Evolutionary conservation across 2,797 vertebrate genomes (phyloP).

Genomic region (Phoeniculus purpureus): DNA sequence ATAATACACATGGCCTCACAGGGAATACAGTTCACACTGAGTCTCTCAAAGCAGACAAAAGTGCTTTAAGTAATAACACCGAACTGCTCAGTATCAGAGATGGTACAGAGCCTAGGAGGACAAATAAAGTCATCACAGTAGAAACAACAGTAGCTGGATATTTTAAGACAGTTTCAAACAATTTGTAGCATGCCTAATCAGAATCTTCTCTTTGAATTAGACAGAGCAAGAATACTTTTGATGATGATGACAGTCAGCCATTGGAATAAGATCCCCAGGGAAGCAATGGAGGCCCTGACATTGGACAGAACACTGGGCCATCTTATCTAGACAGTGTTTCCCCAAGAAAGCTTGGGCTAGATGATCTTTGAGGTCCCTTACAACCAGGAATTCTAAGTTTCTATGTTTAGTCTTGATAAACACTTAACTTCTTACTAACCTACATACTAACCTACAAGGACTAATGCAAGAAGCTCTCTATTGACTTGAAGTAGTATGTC

Average conservation of each 20-base stretch:
- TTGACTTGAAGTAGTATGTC: neutral
- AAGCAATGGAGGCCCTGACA: neutral
- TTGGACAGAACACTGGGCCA: too few relatives aligned
- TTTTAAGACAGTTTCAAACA: neutral
- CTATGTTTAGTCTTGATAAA: neutral
- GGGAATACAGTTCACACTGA: neutral
- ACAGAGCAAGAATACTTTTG: neutral
- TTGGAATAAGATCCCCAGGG: too few relatives aligned
- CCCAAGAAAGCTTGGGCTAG: neutral
- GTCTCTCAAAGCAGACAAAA: neutral
- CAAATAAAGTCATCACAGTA: fast-evolving
- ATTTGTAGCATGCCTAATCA: neutral
- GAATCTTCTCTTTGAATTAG: neutral
- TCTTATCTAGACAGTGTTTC: neutral
- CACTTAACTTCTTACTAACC: neutral
- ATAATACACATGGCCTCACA: neutral
- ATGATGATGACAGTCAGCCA: neutral
- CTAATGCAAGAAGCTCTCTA: neutral
- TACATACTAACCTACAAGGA: neutral
- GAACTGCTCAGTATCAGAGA: neutral
- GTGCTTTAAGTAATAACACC: neutral
- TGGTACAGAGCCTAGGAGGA: neutral
- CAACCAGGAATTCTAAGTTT: neutral
- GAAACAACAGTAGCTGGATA: neutral
- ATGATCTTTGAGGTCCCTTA: neutral